Evolutionary conservation across 2,888 invertebrate genomes (phyloP).

Genomic region (Chaetogeoica ovagalla): DNA sequence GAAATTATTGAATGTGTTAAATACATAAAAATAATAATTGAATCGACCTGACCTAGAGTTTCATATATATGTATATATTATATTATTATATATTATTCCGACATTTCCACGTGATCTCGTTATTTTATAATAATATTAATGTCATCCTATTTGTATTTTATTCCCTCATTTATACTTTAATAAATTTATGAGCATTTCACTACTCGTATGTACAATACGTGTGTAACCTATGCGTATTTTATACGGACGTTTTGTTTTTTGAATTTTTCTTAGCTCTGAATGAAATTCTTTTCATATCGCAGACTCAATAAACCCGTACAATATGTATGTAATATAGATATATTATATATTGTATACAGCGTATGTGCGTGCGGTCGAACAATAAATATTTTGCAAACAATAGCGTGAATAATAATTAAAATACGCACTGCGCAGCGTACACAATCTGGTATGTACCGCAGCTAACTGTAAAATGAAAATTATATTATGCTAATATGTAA

Average conservation of each 20-base stretch:
- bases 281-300: constrained; percentile 4
- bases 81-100: not conserved
- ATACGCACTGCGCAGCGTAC: not conserved
- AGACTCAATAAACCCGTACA: not conserved
- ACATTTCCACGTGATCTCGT: not conserved
- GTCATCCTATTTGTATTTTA: too few relatives aligned
- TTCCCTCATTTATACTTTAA: too few relatives aligned
- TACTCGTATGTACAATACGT: too few relatives aligned
- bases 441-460: not conserved
- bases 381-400: constrained; percentile 41
- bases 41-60: too few relatives aligned
- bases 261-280: not conserved
- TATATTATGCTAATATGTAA: not conserved
- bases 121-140: too few relatives aligned
- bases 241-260: not conserved
- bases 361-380: not conserved
- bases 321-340: too few relatives aligned
- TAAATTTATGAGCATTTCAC: too few relatives aligned
- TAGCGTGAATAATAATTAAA: constrained; percentile 21
- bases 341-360: not conserved
- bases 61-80: not conserved
- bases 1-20: too few relatives aligned
- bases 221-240: not conserved
- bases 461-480: constrained; percentile 23
- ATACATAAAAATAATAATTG: too few relatives aligned